Conservation (phyloP, 2,113 vertebrate genomes). For the Monopterus albus region DNA sequence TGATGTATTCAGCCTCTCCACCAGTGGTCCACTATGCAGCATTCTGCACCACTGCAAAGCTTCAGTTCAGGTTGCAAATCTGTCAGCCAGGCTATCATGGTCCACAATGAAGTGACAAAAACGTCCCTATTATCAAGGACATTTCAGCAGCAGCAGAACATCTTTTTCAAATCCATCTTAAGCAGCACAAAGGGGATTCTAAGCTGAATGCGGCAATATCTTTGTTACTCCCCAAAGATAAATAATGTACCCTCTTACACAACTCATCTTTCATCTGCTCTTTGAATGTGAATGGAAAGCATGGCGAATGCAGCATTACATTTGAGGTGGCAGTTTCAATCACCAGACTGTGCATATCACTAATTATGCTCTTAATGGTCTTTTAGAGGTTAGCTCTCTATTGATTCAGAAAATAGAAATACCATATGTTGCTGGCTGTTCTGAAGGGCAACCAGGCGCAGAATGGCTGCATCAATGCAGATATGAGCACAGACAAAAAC, state of each 20-base stretch:
- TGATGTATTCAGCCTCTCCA: conserved; percentile 59
- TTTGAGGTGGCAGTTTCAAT: conserved; percentile 52
- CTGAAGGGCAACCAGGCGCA: conserved; percentile 34
- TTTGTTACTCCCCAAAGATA: conserved; percentile 59
- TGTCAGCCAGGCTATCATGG: conserved; percentile 61
- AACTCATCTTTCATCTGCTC: conserved; percentile 53
- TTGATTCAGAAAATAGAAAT: neutral
- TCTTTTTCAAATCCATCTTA: conserved; percentile 69
- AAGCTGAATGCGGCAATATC: conserved; percentile 55
- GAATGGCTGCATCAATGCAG: conserved; percentile 57
- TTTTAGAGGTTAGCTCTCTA: conserved; percentile 30
- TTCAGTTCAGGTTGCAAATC: conserved; percentile 65
- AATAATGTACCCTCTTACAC: conserved; percentile 61
- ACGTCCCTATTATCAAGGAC: conserved; percentile 69
- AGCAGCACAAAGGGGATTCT: conserved; percentile 59
- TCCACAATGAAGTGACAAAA: conserved; percentile 69
- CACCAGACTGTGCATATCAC: conserved; percentile 39
- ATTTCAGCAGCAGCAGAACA: conserved; percentile 47
- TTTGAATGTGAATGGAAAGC: conserved; percentile 47
- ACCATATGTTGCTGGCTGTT: conserved; percentile 34
- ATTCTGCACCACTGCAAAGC: conserved; percentile 66
- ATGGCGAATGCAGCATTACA: conserved; percentile 18
- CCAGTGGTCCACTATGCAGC: conserved; percentile 64
- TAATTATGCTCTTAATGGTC: conserved; percentile 65
- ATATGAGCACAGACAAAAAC: conserved; percentile 31